Evolutionary conservation across 2,113 vertebrate species (phyloP), one percentile per base, ranked within the genome.

Genomic region (Leptobrachium ailaonicum): DNA sequence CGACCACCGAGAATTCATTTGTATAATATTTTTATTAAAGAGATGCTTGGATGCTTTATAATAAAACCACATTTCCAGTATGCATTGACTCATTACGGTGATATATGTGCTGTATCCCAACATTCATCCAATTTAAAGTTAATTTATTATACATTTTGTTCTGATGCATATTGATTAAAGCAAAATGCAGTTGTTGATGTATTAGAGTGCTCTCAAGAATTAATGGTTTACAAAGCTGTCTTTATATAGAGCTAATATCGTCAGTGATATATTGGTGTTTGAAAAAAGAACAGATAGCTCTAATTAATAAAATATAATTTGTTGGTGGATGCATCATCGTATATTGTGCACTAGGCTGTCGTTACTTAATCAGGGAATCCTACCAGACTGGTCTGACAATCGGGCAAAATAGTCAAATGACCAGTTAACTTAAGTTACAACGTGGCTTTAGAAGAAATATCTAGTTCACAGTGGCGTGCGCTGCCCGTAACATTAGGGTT

Each of bases 141-240:
- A 74, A 75, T 75, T 81, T 75, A 81, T 75, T 74, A 72, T 54
- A 81, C 79, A 81, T 81, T 81, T 81, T 81, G 63, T 75, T 64
- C 79, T 69, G 71, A 11, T 75, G 72, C 66, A 81, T 81, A 81
- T 81, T 75, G 79, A 81, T 81, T 81, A 68, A 47, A 4, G 79
- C 53, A 81, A 58, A 80, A 67, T 69, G 66, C 79, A 81, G 79
- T 81, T 71, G 69, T 64, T 53, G 68, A 71, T 53, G 75, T 74
- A 75, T 81, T 64, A 64, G 64, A 75, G 3, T 75, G 79, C 62
- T 80, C 56, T 80, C 12, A 67, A 41, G 71, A 74, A 80, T 80
- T 74, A 73, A 80, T 73, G 75, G 66, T 69, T 70, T 64, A 56
- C 58, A 77, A 77, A 56, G 42, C 53, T 69, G 60, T 77, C 14